Evolutionary conservation across 2,888 invertebrate genomes (phyloP).

Genomic region (Thysanoteuthis rhombus): DNA sequence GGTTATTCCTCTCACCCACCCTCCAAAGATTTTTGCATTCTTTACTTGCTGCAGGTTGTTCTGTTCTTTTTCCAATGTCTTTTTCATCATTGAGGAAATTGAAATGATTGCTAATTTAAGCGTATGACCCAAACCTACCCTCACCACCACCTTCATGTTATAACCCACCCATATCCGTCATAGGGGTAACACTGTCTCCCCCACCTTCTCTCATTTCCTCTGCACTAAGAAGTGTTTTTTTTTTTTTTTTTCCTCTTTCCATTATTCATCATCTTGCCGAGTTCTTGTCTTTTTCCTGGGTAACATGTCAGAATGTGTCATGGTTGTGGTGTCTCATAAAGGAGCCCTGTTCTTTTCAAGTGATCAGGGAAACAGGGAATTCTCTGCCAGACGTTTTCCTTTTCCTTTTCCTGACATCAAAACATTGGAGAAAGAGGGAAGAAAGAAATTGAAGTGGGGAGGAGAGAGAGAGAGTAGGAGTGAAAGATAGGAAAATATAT

Average conservation of each 20-base stretch:
- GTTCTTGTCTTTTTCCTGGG: neutral
- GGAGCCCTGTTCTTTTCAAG: neutral
- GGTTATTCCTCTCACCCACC: neutral
- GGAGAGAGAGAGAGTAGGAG: neutral
- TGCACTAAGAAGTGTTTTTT: neutral
- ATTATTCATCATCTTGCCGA: neutral
- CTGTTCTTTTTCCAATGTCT: neutral
- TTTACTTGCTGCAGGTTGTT: neutral
- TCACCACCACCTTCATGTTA: rapidly evolving
- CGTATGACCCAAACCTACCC: neutral
- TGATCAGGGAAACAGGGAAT: neutral
- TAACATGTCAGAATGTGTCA: neutral
- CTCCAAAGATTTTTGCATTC: neutral
- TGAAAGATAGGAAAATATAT: neutral
- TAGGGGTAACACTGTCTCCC: neutral
- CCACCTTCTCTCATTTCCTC: neutral
- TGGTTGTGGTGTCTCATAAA: neutral
- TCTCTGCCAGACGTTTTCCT: neutral
- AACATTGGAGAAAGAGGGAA: neutral
- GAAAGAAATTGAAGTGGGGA: neutral
- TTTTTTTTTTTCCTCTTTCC: neutral
- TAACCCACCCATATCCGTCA: neutral
- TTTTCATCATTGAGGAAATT: neutral
- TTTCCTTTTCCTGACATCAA: neutral
- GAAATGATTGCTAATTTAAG: neutral